A percentile compares a stretch with the other conserved stretches of the same genome.
phyloP scores from a whole-genome alignment of 2,888 invertebrate genomes.

The Rhagium mordax region DNA sequence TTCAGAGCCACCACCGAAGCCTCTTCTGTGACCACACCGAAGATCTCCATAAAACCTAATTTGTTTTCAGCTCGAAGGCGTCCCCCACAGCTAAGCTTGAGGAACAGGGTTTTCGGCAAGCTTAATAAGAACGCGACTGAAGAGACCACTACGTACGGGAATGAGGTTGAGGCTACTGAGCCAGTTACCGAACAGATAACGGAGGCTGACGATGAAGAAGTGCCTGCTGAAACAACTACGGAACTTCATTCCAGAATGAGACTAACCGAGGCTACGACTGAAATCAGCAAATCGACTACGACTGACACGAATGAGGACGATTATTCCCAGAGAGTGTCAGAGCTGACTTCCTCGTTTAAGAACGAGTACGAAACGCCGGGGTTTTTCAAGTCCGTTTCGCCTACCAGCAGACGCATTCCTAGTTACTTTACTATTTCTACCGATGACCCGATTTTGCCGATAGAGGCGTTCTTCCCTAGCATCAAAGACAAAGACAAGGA shows the following conservation, averaged over 20 bases:
- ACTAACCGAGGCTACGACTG: conserved; percentile 53
- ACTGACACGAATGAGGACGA: conserved; percentile 41
- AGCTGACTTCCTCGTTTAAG: conserved; percentile 81
- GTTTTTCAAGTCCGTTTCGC: conserved; percentile 79
- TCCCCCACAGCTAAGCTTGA: conserved; percentile 61
- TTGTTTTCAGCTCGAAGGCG: conserved; percentile 62
- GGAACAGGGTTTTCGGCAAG: conserved; percentile 60
- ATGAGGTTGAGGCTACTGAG: conserved; percentile 45
- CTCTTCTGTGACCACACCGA: conserved; percentile 55
- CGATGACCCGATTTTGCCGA: conserved; percentile 85
- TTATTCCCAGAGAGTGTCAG: conserved; percentile 80
- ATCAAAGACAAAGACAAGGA: conserved; percentile 69
- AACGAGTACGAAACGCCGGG: conserved; percentile 82
- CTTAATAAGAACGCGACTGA: conserved; percentile 53
- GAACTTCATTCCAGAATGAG: conserved; percentile 62
- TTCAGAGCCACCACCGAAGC: conserved; percentile 61
- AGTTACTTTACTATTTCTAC: conserved; percentile 83
- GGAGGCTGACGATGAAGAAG: conserved; percentile 52
- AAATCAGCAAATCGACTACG: conserved; percentile 60
- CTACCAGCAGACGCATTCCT: conserved; percentile 76
- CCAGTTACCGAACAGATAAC: conserved; percentile 49
- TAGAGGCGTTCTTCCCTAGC: conserved; percentile 86
- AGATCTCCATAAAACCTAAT: conserved; percentile 66
- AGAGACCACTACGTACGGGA: conserved; percentile 32
- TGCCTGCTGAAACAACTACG: conserved; percentile 67